Conservation (phyloP, 2,888 invertebrate genomes). For the Ormyrus rosae region DNA sequence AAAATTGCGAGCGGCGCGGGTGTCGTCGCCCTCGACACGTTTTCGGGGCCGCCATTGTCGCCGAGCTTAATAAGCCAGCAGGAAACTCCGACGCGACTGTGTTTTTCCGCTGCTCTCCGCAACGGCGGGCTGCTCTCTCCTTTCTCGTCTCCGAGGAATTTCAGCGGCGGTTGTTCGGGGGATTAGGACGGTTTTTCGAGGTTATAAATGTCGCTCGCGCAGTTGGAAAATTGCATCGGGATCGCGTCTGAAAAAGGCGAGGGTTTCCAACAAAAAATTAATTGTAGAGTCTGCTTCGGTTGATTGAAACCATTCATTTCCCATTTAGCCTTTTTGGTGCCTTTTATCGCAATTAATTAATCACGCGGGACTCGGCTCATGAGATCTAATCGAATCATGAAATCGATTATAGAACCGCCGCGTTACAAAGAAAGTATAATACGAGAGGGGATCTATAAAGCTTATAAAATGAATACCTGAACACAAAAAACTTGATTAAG, state of each 20-base stretch:
- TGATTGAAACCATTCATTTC: background rate
- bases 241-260: too few relatives aligned
- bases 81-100: background rate
- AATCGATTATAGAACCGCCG: slow-evolving; percentile 39
- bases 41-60: too few relatives aligned
- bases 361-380: slow-evolving; percentile 16
- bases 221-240: too few relatives aligned
- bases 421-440: slow-evolving; percentile 4
- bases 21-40: slow-evolving; percentile 45
- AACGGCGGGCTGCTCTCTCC: too few relatives aligned
- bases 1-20: slow-evolving; percentile 28
- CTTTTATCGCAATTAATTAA: slow-evolving; percentile 29
- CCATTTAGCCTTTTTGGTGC: background rate
- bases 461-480: slow-evolving; percentile 35
- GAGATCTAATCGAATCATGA: slow-evolving; percentile 39
- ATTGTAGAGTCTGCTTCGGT: too few relatives aligned
- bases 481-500: slow-evolving; percentile 47
- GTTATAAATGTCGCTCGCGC: too few relatives aligned
- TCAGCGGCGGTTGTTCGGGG: too few relatives aligned
- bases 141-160: too few relatives aligned
- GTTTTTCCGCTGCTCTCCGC: too few relatives aligned
- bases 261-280: too few relatives aligned
- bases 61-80: too few relatives aligned
- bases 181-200: too few relatives aligned
- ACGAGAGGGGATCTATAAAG: background rate